These are phyloP conservation scores for Poeciliopsis gracilis DNA, from an alignment of 2,797 vertebrate genomes.

Conservation along the genomic window DNA sequence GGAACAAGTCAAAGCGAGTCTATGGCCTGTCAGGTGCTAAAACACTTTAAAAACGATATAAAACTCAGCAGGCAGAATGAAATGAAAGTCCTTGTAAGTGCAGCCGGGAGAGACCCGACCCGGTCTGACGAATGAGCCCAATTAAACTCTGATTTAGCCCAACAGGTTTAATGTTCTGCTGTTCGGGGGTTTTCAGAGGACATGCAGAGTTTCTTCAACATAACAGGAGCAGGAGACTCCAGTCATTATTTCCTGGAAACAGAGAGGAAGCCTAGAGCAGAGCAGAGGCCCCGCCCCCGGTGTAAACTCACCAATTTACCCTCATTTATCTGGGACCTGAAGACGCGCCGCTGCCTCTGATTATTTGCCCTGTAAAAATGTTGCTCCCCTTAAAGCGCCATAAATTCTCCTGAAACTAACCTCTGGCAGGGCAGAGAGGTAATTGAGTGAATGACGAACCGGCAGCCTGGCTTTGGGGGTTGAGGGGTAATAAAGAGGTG, in stretches of 20 bases:
- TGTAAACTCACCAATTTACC: constrained; percentile 32
- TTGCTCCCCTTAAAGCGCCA: constrained; percentile 12
- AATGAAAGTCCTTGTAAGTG: constrained; percentile 34
- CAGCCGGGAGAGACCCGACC: constrained; percentile 11
- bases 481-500: not conserved
- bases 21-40: not conserved
- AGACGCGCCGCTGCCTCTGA: constrained; percentile 33
- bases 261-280: constrained; percentile 15
- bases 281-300: constrained; percentile 36
- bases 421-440: constrained; percentile 36
- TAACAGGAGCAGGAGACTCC: constrained; percentile 22
- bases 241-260: constrained; percentile 56
- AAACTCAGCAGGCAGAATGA: constrained; percentile 14
- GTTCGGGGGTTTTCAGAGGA: constrained; percentile 47
- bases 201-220: not conserved
- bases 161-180: constrained; percentile 45
- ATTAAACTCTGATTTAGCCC: constrained; percentile 62
- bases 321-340: constrained; percentile 57
- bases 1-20: too few relatives aligned
- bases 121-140: constrained; percentile 32
- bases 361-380: constrained; percentile 45
- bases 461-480: constrained; percentile 26
- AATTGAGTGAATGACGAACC: constrained; percentile 57
- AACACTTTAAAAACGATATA: not conserved
- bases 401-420: constrained; percentile 50